Percentiles rank a stretch among this genome's conserved stretches.
phyloP scores from a whole-genome alignment of 2,888 invertebrate species.

The Drosophila birchii region DNA sequence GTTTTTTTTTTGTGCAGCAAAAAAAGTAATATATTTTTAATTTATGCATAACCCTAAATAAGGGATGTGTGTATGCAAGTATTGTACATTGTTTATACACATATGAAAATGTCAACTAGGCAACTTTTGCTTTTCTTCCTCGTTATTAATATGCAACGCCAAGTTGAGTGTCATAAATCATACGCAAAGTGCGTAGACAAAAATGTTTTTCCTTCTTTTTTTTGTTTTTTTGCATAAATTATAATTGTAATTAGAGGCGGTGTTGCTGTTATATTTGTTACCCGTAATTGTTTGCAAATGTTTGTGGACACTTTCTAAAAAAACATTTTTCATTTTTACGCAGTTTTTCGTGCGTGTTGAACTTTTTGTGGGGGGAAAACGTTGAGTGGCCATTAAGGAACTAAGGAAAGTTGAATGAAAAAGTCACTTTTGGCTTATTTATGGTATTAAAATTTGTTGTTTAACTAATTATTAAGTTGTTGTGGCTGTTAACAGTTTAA shows the following conservation, averaged over 20 bases:
- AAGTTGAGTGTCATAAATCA: constrained; percentile 70
- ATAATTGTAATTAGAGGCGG: constrained; percentile 54
- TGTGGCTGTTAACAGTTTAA: too few species aligned
- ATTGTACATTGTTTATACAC: constrained; percentile 1
- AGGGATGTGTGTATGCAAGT: constrained; percentile 24
- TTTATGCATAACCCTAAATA: constrained; percentile 68
- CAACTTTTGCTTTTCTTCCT: constrained; percentile 74
- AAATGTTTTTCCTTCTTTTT: constrained; percentile 23
- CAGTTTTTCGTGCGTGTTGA: constrained; percentile 32
- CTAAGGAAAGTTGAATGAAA: constrained; percentile 5
- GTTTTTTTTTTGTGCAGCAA: constrained; percentile 23
- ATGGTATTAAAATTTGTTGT: background rate
- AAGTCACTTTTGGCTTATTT: background rate
- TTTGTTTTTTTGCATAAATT: constrained; percentile 66
- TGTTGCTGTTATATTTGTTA: constrained; percentile 9
- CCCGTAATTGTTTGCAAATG: constrained; percentile 68
- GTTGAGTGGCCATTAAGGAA: constrained; percentile 7
- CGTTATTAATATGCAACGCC: constrained; percentile 77
- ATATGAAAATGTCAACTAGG: constrained; percentile 32
- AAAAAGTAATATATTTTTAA: constrained; percentile 56
- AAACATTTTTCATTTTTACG: constrained; percentile 31
- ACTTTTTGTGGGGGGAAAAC: background rate
- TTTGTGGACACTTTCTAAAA: constrained; percentile 57
- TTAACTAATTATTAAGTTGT: background rate
- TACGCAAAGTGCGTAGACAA: constrained; percentile 72